These are phyloP conservation scores for Onychomys leucogaster DNA, from an alignment of 2,797 vertebrate genomes.

Conservation along the genomic window DNA sequence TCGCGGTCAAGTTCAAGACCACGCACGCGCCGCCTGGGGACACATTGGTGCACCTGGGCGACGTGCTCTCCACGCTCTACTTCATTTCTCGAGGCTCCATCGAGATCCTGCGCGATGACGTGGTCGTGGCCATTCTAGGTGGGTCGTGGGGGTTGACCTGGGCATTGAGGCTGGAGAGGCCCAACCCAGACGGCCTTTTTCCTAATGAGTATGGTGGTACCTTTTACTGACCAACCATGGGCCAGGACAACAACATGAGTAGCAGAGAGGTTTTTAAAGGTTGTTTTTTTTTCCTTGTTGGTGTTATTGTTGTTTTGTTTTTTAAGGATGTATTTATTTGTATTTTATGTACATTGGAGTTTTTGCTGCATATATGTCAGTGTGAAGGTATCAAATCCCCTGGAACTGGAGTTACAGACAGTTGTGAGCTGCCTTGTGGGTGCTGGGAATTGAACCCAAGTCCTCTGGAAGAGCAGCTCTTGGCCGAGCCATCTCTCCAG, in stretches of 20 bases:
- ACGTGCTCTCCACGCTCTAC: slow-evolving; percentile 96
- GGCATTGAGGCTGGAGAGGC: not conserved
- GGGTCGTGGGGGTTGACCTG: slow-evolving; percentile 57
- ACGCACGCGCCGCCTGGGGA: slow-evolving; percentile 97
- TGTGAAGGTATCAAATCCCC: not conserved
- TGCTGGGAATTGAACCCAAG: not conserved
- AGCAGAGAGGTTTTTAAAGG: not conserved
- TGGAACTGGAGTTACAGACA: not conserved
- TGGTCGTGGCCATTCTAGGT: slow-evolving; percentile 99
- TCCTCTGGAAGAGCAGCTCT: not conserved
- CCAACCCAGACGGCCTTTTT: not conserved
- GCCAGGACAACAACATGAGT: not conserved
- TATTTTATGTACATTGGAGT: not conserved
- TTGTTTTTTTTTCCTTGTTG: not conserved
- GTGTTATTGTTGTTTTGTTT: not conserved
- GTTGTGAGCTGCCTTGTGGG: not conserved
- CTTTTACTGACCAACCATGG: not conserved
- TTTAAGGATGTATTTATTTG: not conserved
- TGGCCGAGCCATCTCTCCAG: not conserved
- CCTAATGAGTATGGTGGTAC: not conserved
- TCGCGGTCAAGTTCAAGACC: slow-evolving; percentile 97
- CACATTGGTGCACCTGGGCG: slow-evolving; percentile 97
- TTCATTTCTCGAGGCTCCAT: slow-evolving; percentile 99
- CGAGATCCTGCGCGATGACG: slow-evolving; percentile 96
- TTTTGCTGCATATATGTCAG: not conserved